Evolutionary conservation across 2,797 vertebrate species (phyloP).

Genomic region (Schizopygopsis pylzovi): DNA sequence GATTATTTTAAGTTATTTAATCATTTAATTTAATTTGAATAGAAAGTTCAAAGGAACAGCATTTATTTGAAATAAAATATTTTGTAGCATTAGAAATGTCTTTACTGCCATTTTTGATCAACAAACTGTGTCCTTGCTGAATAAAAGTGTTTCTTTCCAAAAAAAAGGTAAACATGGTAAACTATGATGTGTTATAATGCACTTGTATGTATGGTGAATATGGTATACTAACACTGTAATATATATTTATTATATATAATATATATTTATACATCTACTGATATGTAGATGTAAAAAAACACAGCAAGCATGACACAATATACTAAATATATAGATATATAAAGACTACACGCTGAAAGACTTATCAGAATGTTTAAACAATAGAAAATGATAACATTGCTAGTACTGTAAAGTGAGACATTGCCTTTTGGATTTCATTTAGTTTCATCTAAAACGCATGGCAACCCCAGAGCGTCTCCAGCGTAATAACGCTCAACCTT

Average conservation of each 20-base stretch:
- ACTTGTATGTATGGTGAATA: not conserved
- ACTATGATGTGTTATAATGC: too few relatives aligned
- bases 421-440: not conserved
- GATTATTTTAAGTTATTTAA: not conserved
- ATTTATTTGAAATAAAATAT: not conserved
- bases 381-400: not conserved
- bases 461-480: conserved; percentile 26
- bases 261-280: too few relatives aligned
- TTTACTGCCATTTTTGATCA: not conserved
- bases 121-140: not conserved
- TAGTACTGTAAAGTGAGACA: not conserved
- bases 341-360: not conserved
- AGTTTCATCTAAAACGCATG: not conserved
- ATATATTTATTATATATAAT: too few relatives aligned
- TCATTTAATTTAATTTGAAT: not conserved
- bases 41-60: not conserved
- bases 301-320: not conserved
- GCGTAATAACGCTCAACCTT: conserved; percentile 18
- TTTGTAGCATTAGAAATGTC: not conserved
- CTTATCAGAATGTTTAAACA: not conserved
- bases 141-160: not conserved
- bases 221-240: not conserved
- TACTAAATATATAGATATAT: not conserved
- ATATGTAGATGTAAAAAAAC: not conserved
- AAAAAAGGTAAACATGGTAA: not conserved